phyloP scores from a whole-genome alignment of 2,113 vertebrate species.

The Edolisoma coerulescens region DNA sequence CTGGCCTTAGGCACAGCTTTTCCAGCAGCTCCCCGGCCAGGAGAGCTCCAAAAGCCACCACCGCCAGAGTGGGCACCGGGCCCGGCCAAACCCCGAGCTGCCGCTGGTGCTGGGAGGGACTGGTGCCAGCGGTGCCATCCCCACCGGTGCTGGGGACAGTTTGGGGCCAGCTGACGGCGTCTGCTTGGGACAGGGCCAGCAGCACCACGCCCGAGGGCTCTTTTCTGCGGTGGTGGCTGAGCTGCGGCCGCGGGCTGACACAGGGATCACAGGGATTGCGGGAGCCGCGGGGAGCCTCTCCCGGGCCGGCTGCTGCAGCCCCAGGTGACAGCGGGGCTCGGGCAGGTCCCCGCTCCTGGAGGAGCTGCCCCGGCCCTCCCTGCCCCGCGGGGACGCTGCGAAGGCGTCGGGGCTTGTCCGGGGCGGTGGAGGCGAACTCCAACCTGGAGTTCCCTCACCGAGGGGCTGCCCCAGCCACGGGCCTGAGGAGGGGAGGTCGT shows the following conservation, averaged over 20 bases:
- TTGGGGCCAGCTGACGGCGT: background rate
- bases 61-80: accelerated
- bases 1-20: background rate
- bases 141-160: background rate
- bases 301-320: background rate
- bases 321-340: background rate
- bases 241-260: background rate
- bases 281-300: background rate
- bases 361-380: background rate
- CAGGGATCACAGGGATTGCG: background rate
- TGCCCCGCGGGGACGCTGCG: accelerated
- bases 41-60: background rate
- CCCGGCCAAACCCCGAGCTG: background rate
- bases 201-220: accelerated
- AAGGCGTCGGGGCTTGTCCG: accelerated
- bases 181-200: background rate
- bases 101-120: background rate
- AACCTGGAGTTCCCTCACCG: accelerated
- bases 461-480: background rate
- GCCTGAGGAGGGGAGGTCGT: accelerated
- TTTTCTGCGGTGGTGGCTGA: background rate
- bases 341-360: background rate
- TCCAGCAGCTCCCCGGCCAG: background rate
- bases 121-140: background rate
- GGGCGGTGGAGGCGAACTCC: accelerated